Evolutionary conservation across 1,140 invertebrate species (phyloP).

Genomic region (Tetramorium simillimum): DNA sequence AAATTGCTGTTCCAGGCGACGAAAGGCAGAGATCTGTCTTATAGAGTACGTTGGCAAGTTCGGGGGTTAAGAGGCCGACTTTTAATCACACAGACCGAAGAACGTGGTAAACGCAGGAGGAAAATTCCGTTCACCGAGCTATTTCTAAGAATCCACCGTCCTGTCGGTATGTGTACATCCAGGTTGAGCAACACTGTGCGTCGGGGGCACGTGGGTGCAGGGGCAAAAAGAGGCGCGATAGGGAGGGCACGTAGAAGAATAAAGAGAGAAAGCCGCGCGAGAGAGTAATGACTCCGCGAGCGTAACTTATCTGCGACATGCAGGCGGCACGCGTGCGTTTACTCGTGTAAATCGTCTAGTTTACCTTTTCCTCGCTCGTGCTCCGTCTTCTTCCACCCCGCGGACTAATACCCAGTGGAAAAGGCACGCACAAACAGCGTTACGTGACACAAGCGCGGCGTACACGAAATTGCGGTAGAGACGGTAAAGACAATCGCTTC

Average conservation of each 20-base stretch:
- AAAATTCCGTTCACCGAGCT: constrained; percentile 19
- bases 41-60: neutral
- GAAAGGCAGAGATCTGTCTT: neutral
- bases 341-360: constrained; percentile 71
- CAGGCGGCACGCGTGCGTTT: constrained; percentile 67
- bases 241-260: constrained; percentile 16
- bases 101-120: neutral
- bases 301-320: constrained; percentile 71
- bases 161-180: constrained; percentile 1
- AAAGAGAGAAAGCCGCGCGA: neutral
- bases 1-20: neutral
- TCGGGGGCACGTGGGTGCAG: neutral
- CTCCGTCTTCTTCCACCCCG: constrained; percentile 44
- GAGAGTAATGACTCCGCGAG: constrained; percentile 62
- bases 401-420: neutral
- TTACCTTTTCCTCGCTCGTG: constrained; percentile 60
- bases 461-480: constrained; percentile 11
- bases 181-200: constrained; percentile 38
- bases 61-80: constrained; percentile 4
- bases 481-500: neutral
- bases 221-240: constrained; percentile 18
- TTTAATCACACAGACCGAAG: constrained; percentile 15
- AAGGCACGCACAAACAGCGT: constrained; percentile 48
- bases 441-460: constrained; percentile 52
- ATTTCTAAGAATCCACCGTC: constrained; percentile 20